Base-by-base conservation (phyloP, 2,113 vertebrate genomes). In the Cochlearius cochlearius region DNA sequence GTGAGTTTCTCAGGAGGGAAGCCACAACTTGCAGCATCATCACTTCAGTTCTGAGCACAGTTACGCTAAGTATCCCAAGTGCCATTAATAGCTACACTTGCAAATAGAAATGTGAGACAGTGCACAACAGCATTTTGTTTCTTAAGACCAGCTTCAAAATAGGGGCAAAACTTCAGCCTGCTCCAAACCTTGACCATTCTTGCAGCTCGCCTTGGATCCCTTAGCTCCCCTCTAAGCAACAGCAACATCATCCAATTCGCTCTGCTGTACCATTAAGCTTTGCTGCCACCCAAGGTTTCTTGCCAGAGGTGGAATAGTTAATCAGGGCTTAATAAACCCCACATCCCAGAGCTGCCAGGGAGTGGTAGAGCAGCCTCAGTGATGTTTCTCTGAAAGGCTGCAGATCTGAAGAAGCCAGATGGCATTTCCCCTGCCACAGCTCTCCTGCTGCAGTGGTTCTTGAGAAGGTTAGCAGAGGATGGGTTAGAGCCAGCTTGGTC, bases 1-100 rank as follows among this genome's bases (percentile, higher is more conserved):
- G 38, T 55, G 60, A 55, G 34, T 77, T 84, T 86, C 30, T 86
- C 36, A 41, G 73, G 60, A 78, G 52, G 80, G 73, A 95, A 96
- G 50, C 66, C n/a, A 89, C 58, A 85, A 82, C 45, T 95, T 95
- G 91, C 94, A 94, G 27, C 55, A 94, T 79, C 92, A 92, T 85
- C 87, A 79, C 43, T 88, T 86, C 59, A 29, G 38, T 73, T 89
- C 58, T 72, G 43, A 81, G 76, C 38, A 47, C 36, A 67, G 64
- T 55, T 63, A 81, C 68, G 66, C 32, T 88, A 71, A 52, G 34
- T 59, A 52, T 34, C 60, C 36, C 25, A 39, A 62, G 53, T 58
- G 81, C 81, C 86, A 91, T 96, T 74, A 92, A 95, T 92, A 97
- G 71, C 55, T 47, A 50, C 72, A 38, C 62, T 91, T 87, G 56